Base-by-base conservation (phyloP, 2,888 invertebrate genomes). In the Agrilus mali region DNA sequence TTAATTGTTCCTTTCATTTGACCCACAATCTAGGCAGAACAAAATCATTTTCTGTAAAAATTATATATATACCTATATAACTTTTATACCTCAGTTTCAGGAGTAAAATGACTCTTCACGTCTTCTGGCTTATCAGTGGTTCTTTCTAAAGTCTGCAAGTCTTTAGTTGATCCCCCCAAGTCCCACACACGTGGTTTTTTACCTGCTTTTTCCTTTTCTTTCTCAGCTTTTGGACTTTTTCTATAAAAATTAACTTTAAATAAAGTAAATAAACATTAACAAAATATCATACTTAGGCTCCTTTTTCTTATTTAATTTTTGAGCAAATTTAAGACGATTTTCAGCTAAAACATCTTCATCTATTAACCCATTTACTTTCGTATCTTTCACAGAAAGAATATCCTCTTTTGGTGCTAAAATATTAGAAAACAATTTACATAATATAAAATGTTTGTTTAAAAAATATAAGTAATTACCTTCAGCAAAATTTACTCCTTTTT, bases 141-240 rank as follows among this genome's bases (percentile, higher is more conserved):
- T 57, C 86, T 77, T 67, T 95, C 93, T 34, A 95, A 69, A n/a
- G 72, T 68, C 10, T 78, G 77, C 38, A 85, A 68, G 67, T 94
- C 93, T 49, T 83, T 82, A 10, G 73, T 66, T 40, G 75, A 81
- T 22, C 92, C 93, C 35, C 84, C 83, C 41, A 88, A 69, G 54
- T 88, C 92, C 96, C 95, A 96, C 42, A 86, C 78, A 42, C 92
- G 78, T 0, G 88, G 89, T 60, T 88, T 85, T 60, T 96, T 96
- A 1, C 87, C 88, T 15, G 81, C 80, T 61, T 83, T 84, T 36
- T 77, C 75, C 65, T 62, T 72, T 4, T 27, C 27, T 70, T 58
- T 74, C 68, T 56, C 48, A 36, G 61, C 58, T 51, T 74, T 76
- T 1, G 74, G 72, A 45, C 73, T 71, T 52, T 66, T 67, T 44